Evolutionary conservation across 2,797 vertebrate genomes (phyloP).

Genomic region (Macrochelys suwanniensis): DNA sequence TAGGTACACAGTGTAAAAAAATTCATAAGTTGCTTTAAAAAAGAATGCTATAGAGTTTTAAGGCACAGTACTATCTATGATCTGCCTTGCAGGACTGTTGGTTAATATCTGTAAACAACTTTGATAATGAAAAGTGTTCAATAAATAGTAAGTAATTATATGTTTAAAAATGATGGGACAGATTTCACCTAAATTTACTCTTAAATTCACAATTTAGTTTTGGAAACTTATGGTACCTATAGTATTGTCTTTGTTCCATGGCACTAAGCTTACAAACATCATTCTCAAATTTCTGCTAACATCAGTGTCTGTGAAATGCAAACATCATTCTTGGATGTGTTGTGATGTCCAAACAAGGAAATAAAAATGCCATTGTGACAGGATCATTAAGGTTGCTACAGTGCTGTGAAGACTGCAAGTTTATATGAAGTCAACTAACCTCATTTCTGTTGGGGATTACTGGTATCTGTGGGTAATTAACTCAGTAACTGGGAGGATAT

Average conservation of each 20-base stretch:
- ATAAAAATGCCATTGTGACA: background rate
- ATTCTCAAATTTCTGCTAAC: background rate
- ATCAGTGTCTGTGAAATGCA: background rate
- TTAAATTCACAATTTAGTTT: background rate
- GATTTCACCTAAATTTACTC: background rate
- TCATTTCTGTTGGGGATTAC: background rate
- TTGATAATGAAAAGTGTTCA: background rate
- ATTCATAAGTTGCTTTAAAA: background rate
- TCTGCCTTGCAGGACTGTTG: background rate
- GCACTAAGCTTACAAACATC: background rate
- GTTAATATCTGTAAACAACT: background rate
- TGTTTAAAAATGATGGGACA: background rate
- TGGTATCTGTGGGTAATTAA: background rate
- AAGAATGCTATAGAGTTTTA: background rate
- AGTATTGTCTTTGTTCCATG: background rate
- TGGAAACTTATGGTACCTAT: background rate
- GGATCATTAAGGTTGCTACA: background rate
- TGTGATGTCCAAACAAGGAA: background rate
- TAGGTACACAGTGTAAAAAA: rapidly evolving
- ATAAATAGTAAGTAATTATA: background rate
- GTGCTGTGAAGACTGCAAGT: background rate
- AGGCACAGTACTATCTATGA: background rate
- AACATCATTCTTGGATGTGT: background rate
- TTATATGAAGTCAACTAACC: background rate
- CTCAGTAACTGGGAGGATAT: background rate